Conservation (phyloP, 2,113 vertebrate species). For the Aspiorhynchus laticeps region DNA sequence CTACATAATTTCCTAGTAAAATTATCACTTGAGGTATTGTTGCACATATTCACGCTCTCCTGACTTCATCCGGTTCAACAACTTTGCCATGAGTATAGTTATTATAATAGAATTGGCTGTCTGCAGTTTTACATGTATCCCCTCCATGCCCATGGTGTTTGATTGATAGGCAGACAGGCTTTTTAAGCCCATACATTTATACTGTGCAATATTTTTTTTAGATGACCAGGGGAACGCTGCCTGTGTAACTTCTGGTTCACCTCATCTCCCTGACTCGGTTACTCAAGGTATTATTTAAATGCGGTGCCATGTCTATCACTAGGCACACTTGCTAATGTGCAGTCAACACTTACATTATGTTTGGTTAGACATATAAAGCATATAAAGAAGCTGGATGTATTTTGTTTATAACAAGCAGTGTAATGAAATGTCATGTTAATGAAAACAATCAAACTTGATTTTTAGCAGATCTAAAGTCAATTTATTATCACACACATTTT, state of each 20-base stretch:
- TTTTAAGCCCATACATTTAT: slow-evolving; percentile 6
- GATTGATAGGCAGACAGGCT: not conserved
- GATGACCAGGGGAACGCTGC: not conserved
- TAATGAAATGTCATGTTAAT: slow-evolving; percentile 7
- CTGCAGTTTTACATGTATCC: not conserved
- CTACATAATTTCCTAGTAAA: not conserved
- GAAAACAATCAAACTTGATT: slow-evolving; percentile 13
- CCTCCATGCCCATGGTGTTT: not conserved
- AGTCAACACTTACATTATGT: slow-evolving; percentile 6
- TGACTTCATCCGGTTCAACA: not conserved
- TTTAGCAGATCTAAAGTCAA: slow-evolving; percentile 8
- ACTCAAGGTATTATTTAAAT: slow-evolving; percentile 31
- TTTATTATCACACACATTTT: not conserved
- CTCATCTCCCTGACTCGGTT: slow-evolving; percentile 25
- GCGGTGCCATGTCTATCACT: not conserved
- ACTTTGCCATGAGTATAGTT: not conserved
- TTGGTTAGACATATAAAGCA: slow-evolving; percentile 14
- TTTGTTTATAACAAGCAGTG: not conserved
- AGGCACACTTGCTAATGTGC: not conserved
- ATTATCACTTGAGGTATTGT: too few relatives aligned
- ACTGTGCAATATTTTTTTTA: not conserved
- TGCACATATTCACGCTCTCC: not conserved
- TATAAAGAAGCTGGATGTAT: slow-evolving; percentile 20
- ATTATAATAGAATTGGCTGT: not conserved
- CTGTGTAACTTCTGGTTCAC: slow-evolving; percentile 21